A percentile compares a stretch with the other conserved stretches of the same genome.
phyloP scores from a whole-genome alignment of 2,113 vertebrate species.

The Macquaria australasica region DNA sequence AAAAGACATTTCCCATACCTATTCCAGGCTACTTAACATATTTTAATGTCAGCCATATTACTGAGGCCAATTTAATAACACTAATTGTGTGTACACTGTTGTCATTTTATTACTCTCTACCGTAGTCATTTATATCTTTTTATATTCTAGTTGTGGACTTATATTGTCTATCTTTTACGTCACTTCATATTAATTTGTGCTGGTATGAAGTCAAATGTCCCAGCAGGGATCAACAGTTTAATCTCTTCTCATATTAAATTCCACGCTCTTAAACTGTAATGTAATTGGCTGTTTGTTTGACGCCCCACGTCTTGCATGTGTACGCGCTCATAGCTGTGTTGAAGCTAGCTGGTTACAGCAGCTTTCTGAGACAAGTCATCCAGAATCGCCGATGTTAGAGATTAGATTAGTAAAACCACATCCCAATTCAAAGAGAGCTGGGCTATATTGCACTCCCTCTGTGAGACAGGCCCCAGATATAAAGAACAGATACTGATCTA shows the following conservation, averaged over 20 bases:
- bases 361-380: background rate
- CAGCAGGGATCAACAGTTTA: background rate
- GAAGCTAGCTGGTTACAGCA: background rate
- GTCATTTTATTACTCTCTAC: too few species aligned
- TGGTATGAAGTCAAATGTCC: background rate
- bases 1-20: background rate
- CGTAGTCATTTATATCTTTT: background rate
- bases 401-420: background rate
- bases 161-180: background rate
- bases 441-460: constrained; percentile 19
- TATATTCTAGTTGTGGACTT: background rate
- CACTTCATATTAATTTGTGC: background rate
- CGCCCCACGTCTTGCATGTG: too few species aligned
- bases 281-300: background rate
- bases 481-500: background rate
- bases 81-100: background rate
- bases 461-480: constrained; percentile 60
- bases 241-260: constrained; percentile 10
- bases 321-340: background rate
- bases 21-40: background rate
- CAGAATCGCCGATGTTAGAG: background rate
- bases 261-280: background rate
- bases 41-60: constrained; percentile 4
- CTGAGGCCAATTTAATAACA: background rate
- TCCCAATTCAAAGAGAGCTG: background rate